Conservation (phyloP, 2,888 invertebrate species). For the Patella pellucida region DNA sequence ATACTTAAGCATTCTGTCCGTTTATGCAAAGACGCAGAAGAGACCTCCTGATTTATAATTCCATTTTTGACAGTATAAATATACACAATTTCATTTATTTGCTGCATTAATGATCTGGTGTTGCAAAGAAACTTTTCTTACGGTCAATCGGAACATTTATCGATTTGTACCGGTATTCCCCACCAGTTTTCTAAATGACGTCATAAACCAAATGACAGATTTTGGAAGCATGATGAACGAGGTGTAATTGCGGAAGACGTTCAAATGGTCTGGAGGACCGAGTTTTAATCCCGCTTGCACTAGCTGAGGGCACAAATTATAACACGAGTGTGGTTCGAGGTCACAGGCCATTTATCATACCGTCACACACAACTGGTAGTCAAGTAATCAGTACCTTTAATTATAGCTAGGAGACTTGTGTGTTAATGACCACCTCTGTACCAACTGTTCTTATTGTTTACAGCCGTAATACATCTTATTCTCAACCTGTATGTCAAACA, state of each 20-base stretch:
- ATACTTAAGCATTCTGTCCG: no score
- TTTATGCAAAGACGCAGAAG: no score
- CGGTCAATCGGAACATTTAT: no score
- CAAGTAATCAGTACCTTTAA: slow-evolving; percentile 2
- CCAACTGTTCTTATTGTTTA: slow-evolving; percentile 2
- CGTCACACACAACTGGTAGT: slow-evolving; percentile 4
- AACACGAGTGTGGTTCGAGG: slow-evolving; percentile 10
- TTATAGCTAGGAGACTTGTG: background rate
- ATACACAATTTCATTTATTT: no score
- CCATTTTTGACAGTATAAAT: no score
- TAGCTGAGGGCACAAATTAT: slow-evolving; percentile 4
- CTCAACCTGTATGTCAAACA: background rate
- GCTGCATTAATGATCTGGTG: no score
- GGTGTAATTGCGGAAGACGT: slow-evolving; percentile 9
- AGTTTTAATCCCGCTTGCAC: slow-evolving; percentile 9
- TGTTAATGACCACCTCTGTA: background rate
- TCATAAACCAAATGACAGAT: background rate
- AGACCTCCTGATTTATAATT: no score
- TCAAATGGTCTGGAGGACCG: background rate
- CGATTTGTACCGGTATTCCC: no score
- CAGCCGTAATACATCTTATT: background rate
- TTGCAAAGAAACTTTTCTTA: no score
- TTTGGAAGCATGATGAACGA: slow-evolving; percentile 2
- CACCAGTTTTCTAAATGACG: background rate
- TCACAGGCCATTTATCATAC: slow-evolving; percentile 6